These are phyloP conservation scores for Pemphigus obesinymphae DNA, from an alignment of 1,140 invertebrate species.

Conservation along the genomic window DNA sequence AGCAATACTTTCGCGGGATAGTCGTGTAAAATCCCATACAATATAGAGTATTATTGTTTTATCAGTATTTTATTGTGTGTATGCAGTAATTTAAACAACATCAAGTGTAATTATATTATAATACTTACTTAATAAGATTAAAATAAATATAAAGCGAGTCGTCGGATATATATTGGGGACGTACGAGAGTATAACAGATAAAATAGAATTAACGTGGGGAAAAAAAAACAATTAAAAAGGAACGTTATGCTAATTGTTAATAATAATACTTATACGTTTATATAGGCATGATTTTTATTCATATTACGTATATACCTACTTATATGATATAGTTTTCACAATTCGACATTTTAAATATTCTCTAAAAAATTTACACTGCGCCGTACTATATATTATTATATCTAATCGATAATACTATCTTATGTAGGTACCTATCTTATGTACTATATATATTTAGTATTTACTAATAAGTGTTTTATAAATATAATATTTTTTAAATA, in stretches of 20 bases:
- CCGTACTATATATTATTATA: no score
- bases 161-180: background rate
- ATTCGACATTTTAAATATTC: background rate
- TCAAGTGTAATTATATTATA: no score
- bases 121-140: no score
- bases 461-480: background rate
- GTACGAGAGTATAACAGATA: background rate
- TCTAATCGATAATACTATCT: no score
- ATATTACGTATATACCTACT: no score
- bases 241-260: constrained; percentile 12
- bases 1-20: no score
- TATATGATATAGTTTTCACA: background rate
- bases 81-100: background rate
- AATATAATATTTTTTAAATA: background rate
- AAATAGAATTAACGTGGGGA: background rate
- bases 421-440: no score
- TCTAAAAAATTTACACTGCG: background rate
- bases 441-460: no score
- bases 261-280: background rate
- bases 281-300: background rate
- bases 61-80: background rate
- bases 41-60: no score
- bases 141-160: background rate
- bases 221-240: constrained; percentile 19
- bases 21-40: no score